Percentiles rank a stretch among this genome's conserved stretches.
Evolutionary conservation across 2,797 vertebrate species (phyloP).

Genomic region (Phoeniculus purpureus): DNA sequence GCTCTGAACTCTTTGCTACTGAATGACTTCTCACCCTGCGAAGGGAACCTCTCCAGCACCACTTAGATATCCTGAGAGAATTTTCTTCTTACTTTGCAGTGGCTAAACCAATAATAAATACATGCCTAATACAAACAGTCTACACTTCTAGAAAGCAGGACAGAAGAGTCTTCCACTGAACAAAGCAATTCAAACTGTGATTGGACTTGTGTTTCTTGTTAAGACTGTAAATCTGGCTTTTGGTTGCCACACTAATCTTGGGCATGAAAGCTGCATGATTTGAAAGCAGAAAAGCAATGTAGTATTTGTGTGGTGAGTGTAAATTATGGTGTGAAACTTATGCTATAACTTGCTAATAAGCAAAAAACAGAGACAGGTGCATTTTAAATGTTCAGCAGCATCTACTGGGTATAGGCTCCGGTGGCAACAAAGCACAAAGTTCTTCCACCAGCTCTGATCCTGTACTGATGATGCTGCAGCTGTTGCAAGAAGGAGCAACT

Average conservation of each 20-base stretch:
- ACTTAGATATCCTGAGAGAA: not conserved
- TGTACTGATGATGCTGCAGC: not conserved
- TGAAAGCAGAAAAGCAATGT: not conserved
- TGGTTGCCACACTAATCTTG: not conserved
- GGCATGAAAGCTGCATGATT: not conserved
- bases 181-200: not conserved
- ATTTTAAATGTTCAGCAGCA: not conserved
- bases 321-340: not conserved
- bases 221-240: not conserved
- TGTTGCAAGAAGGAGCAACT: not conserved
- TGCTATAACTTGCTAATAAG: not conserved
- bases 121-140: not conserved
- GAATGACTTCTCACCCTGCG: not conserved
- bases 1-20: not conserved
- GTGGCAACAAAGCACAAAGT: rapidly evolving
- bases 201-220: not conserved
- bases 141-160: not conserved
- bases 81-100: not conserved
- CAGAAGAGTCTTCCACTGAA: not conserved
- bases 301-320: not conserved
- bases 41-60: not conserved
- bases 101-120: not conserved
- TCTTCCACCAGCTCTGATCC: not conserved
- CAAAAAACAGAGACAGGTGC: not conserved
- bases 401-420: not conserved